Conservation (phyloP, 2,113 vertebrate species). For the Podiceps cristatus region DNA sequence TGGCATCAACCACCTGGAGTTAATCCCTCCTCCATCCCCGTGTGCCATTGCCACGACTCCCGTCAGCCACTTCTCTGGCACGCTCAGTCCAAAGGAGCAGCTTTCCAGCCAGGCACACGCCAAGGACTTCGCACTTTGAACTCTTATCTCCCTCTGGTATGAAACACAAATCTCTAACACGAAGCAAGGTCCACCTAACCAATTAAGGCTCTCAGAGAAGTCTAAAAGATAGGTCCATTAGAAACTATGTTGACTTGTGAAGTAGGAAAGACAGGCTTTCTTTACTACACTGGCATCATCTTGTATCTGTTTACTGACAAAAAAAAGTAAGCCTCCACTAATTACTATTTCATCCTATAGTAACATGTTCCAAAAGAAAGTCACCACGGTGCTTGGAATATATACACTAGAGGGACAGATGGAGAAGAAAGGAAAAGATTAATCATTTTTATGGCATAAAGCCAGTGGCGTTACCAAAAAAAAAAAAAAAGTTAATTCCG, state of each 20-base stretch:
- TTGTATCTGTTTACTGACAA: conserved; percentile 60
- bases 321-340: not conserved
- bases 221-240: not conserved
- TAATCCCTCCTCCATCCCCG: not conserved
- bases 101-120: not conserved
- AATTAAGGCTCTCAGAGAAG: not conserved
- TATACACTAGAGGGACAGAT: conserved; percentile 58
- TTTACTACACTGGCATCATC: conserved; percentile 49
- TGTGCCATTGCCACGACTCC: not conserved
- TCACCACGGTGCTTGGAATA: not conserved
- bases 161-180: not conserved
- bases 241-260: not conserved
- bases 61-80: not conserved
- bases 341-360: conserved; percentile 47
- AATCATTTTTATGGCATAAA: conserved; percentile 54
- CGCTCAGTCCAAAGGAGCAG: not conserved
- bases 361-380: conserved; percentile 19
- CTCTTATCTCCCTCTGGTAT: conserved; percentile 21
- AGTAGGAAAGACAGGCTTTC: conserved; percentile 1
- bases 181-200: conserved; percentile 27
- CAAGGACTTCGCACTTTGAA: not conserved
- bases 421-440: conserved; percentile 65
- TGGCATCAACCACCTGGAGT: not conserved
- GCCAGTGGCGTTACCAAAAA: not conserved
- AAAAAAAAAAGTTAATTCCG: not conserved